Evolutionary conservation across 2,797 vertebrate species (phyloP).

Genomic region (Melanotaenia pygmaea): DNA sequence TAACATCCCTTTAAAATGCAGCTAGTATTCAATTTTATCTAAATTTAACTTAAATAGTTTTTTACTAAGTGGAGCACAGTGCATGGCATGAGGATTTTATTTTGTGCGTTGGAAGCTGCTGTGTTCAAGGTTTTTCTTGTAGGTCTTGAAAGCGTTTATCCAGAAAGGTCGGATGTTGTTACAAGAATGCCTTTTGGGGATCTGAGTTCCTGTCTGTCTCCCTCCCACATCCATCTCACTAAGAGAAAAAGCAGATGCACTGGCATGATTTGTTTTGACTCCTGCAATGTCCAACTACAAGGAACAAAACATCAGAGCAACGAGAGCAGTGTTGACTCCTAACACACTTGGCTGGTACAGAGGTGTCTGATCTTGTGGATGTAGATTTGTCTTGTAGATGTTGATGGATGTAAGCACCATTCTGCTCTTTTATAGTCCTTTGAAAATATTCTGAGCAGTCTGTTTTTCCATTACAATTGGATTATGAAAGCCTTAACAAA

Average conservation of each 20-base stretch:
- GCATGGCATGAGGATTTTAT: constrained; percentile 8
- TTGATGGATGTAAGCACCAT: background rate
- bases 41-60: background rate
- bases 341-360: constrained; percentile 12
- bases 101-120: constrained; percentile 22
- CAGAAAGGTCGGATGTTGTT: constrained; percentile 81
- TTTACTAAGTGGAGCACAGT: background rate
- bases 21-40: background rate
- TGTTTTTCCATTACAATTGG: background rate
- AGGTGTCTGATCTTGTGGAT: background rate
- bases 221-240: constrained; percentile 79
- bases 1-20: background rate
- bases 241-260: constrained; percentile 81
- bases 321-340: constrained; percentile 13
- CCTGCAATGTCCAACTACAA: constrained; percentile 37
- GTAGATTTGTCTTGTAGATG: background rate
- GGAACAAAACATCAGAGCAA: constrained; percentile 32
- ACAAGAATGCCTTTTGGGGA: constrained; percentile 70
- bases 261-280: constrained; percentile 46
- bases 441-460: background rate
- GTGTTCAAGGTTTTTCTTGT: constrained; percentile 57
- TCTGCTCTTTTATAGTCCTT: background rate
- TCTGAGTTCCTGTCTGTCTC: constrained; percentile 82
- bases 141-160: constrained; percentile 67
- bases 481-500: background rate